Evolutionary conservation across 1,140 invertebrate species (phyloP).

Genomic region (Drosophila novamexicana): DNA sequence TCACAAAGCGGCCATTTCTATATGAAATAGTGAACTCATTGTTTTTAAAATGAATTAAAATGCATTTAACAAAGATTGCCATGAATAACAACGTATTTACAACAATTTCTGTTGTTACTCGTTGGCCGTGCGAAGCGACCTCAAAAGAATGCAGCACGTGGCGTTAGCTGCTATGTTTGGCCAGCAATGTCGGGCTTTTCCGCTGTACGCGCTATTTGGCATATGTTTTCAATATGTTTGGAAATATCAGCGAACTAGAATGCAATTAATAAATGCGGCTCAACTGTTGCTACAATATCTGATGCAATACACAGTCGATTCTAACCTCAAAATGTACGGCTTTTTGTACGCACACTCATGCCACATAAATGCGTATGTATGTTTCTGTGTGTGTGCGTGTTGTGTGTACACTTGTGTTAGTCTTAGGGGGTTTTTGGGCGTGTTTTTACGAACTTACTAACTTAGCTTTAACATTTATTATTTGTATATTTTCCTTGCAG

Average conservation of each 20-base stretch:
- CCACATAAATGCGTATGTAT: constrained; percentile 21
- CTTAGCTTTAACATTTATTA: not conserved
- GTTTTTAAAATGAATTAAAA: not conserved
- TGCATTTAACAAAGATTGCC: not conserved
- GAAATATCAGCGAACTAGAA: not conserved
- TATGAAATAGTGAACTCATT: constrained; percentile 22
- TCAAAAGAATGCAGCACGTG: constrained; percentile 77
- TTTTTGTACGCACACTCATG: constrained; percentile 59
- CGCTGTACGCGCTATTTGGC: not conserved
- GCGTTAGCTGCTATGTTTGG: constrained; percentile 50
- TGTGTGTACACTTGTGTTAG: constrained; percentile 1
- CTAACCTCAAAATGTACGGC: constrained; percentile 80
- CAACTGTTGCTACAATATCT: constrained; percentile 62
- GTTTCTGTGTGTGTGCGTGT: constrained; percentile 10
- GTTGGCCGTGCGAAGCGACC: not conserved
- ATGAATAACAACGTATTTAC: constrained; percentile 11
- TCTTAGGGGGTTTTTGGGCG: constrained; percentile 27
- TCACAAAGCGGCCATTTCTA: constrained; percentile 29
- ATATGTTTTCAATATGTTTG: constrained; percentile 18
- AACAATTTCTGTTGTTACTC: constrained; percentile 10
- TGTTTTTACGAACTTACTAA: constrained; percentile 19
- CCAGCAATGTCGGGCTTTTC: constrained; percentile 29
- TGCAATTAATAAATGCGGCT: not conserved
- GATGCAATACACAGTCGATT: constrained; percentile 72
- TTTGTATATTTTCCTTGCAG: constrained; percentile 85